Percentiles rank a stretch among this genome's conserved stretches.
Conservation (phyloP, 2,888 invertebrate species). For the Limulus polyphemus region DNA sequence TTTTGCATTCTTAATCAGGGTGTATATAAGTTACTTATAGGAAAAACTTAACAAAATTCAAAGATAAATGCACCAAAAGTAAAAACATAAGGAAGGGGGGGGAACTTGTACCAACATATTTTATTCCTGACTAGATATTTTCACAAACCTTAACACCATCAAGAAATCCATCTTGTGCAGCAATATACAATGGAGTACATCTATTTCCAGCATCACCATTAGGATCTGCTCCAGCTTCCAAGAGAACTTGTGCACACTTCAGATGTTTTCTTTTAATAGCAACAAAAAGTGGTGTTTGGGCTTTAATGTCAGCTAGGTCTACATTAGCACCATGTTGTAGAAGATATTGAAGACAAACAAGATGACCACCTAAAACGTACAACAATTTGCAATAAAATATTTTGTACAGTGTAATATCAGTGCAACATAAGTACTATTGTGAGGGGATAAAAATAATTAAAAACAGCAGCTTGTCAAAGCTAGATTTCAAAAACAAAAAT, state of each 20-base stretch:
- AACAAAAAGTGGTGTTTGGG: slow-evolving; percentile 31
- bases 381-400: too few species aligned
- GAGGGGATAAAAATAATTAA: too few species aligned
- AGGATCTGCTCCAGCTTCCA: slow-evolving; percentile 28
- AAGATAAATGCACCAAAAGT: neutral
- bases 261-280: slow-evolving; percentile 29
- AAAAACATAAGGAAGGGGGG: neutral
- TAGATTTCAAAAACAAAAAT: too few species aligned
- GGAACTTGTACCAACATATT: neutral
- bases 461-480: too few species aligned
- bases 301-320: slow-evolving; percentile 28
- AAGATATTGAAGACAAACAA: slow-evolving; percentile 20
- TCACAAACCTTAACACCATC: slow-evolving; percentile 24
- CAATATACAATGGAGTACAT: slow-evolving; percentile 29
- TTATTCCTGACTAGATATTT: neutral
- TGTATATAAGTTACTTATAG: too few species aligned
- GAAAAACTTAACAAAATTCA: neutral
- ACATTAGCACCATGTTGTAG: slow-evolving; percentile 25
- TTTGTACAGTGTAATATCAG: too few species aligned
- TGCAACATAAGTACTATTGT: too few species aligned
- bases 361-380: slow-evolving; percentile 21
- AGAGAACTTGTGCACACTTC: slow-evolving; percentile 25
- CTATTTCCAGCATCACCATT: slow-evolving; percentile 26
- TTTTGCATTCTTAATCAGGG: too few species aligned
- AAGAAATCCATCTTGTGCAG: slow-evolving; percentile 28